Base-by-base conservation (phyloP, 2,113 vertebrate species). In the Sapajus apella region DNA sequence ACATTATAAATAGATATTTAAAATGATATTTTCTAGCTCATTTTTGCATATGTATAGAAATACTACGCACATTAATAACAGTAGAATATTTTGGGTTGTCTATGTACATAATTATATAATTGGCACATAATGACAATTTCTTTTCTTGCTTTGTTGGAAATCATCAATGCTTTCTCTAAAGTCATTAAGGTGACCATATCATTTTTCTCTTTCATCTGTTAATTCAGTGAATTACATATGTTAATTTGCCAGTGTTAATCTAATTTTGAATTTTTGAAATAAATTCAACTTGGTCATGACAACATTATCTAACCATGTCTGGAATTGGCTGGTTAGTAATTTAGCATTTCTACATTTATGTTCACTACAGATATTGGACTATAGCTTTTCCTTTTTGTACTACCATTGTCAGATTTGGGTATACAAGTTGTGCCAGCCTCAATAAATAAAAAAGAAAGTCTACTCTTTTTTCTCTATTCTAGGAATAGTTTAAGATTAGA, bases 141-240 rank as follows among this genome's bases (percentile, higher is more conserved):
- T 17, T 93, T 43, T 90, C 77, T 93, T 64, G 45, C 52, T 93
- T 77, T 90, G 37, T 83, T 87, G 68, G 73, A 90, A 93, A 56
- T 94, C 14, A 95, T 68, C 56, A 84, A n/a, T 72, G 10, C 17
- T 52, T 86, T 72, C 58, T 79, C 58, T 23, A 1, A 50, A 68
- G 18, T 50, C 61, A n/a, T 43, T 83, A n/a, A 73, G 9, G 58
- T 75, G 43, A 68, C 81, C 17, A 64, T 64, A 64, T 18, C 0
- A 52, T 55, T 8, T 93, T 32, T 50, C 25, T 87, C 21, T 47
- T 90, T 55, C 61, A 37, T 52, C 68, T 92, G 47, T 52, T 61
- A 70, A 81, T 47, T 1, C 17, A 76, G 40, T 72, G n/a, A 81
- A 52, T 86, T 85, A 50, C 6, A 61, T 91, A 94, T 89, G 55